Base-by-base conservation (phyloP, 2,888 invertebrate genomes). In the Cynaeus angustus region DNA sequence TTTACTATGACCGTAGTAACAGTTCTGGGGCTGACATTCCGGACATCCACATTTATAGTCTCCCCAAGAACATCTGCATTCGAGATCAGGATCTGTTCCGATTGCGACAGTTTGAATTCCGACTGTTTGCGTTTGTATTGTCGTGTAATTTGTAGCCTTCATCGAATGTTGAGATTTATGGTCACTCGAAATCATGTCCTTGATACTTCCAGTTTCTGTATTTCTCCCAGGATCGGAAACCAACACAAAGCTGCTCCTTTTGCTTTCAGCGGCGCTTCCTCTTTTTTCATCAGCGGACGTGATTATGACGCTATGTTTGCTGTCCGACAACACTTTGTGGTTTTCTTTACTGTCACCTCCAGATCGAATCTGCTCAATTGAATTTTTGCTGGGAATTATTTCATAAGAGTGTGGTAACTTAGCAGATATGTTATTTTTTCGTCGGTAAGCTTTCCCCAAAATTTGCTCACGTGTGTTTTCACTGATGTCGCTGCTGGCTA, bases 401-500 rank as follows among this genome's bases (percentile, higher is more conserved):
- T 56, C 41, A 12, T 56, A 56, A 10, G 38, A 41, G 16, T 38
- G 13, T 2, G 10, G 33, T 53, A 13, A 6, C 7, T 62, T 50
- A 7, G n/a, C 9, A 16, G 13, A 5, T 55, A 5, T 43, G 26
- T 59, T 71, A 53, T 64, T 38, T 58, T 30, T 16, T n/a, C 45
- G 38, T 0, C 14, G 8, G 16, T 28, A 14, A 1, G 43, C 28
- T 28, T 9, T 12, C 38, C 75, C 76, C 13, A 73, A 48, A 30
- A 74, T 65, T 52, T 68, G 70, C 1, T 33, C 66, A 12, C 73
- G 71, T 16, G 72, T 61, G 28, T 55, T 68, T 37, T 66, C 70
- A 45, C 75, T 75, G 26, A 75, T 61, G 52, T 72, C 62, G 52
- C 76, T 76, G 56, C 73, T 73, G 2, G 66, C 55, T 3, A 37